Evolutionary conservation across 2,113 vertebrate species (phyloP).

Genomic region (Lagopus leucura): DNA sequence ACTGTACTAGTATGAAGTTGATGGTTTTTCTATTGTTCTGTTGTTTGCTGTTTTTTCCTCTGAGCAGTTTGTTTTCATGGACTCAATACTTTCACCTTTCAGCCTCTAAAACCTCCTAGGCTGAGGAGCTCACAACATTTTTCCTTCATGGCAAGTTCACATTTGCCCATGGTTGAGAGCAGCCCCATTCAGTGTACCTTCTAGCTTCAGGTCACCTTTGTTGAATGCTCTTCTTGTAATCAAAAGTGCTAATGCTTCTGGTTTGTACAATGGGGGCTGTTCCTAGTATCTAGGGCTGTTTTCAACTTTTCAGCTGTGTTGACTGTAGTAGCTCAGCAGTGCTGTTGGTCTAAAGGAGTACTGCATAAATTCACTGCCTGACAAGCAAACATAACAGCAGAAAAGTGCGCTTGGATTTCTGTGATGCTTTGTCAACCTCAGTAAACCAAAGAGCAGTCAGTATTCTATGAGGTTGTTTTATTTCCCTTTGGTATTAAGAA

Average conservation of each 20-base stretch:
- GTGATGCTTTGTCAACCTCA: background rate
- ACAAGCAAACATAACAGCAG: background rate
- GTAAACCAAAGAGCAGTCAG: background rate
- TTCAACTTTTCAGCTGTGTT: background rate
- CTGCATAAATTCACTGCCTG: background rate
- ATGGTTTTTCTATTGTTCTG: background rate
- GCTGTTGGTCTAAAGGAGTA: background rate
- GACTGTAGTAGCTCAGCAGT: background rate
- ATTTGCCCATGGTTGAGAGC: background rate
- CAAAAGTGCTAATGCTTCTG: background rate
- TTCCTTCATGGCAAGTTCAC: background rate
- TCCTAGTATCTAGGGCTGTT: background rate
- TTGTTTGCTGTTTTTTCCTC: background rate
- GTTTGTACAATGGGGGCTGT: background rate
- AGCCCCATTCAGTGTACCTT: background rate
- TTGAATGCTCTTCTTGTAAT: fast-evolving
- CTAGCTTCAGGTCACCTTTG: background rate
- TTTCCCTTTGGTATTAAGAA: background rate
- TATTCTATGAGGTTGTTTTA: background rate
- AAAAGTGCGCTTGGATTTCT: background rate
- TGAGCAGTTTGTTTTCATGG: background rate
- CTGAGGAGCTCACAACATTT: background rate
- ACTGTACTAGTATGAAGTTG: background rate
- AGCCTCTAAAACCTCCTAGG: background rate
- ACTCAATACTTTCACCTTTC: background rate